Evolutionary conservation across 2,113 vertebrate species (phyloP), one percentile per base, ranked within the genome.

Genomic region (Neogale vison): DNA sequence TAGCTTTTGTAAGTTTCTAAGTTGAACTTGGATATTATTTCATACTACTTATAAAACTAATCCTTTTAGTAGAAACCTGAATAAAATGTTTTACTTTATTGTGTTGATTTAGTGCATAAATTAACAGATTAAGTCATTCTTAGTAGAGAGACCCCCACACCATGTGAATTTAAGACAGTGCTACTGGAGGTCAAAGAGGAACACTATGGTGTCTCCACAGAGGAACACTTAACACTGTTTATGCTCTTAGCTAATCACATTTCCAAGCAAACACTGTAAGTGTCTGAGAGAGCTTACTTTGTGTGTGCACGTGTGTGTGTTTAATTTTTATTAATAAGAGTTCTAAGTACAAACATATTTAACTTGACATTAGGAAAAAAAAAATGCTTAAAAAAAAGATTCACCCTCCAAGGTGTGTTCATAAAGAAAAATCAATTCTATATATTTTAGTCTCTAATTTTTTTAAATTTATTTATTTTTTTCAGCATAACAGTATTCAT

Each of bases 241-340:
- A 26, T 17, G 17, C 26, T 80, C 50, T 77, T 71, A 29, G 24
- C 92, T 42, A 88, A 69, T 88, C 52, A 71, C 42, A 39, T 89
- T 92, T 95, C 89, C 52, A 71, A 12, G 29, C 61, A 74, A 85
- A 42, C 79, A 89, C 18, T 77, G 31, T 5, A 90, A 3, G n/a
- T 47, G 31, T 42, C 74, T 21, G 11, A 15, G 57, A 77, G n/a
- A 5, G 10, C 50, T 14, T 5, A 59, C 31, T 39, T 18, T 80
- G 85, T n/a, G 71, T 80, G 67, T 26, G 71, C 59, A 29, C 23
- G 36, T 29, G 50, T 50, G 31, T 88, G 42, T 74, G 95, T 96
- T 86, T 45, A 86, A 88, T 17, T 93, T 98, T 97, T 97, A 97
- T 96, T 96, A 96, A 39, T 86, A 91, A 94, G 45, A 93, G 52